Evolutionary conservation across 2,888 invertebrate species (phyloP).

Genomic region (Nudaria mundana): DNA sequence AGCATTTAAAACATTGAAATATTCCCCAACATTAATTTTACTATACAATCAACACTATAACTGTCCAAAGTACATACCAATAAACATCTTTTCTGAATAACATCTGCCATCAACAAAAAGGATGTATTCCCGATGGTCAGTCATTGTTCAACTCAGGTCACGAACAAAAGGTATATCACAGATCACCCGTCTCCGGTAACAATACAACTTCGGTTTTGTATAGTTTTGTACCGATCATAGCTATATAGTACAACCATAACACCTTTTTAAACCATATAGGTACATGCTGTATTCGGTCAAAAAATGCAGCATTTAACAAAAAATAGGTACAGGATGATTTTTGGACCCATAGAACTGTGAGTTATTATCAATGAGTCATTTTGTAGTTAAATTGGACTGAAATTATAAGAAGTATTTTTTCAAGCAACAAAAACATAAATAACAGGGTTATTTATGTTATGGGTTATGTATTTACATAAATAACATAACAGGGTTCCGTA

Average conservation of each 20-base stretch:
- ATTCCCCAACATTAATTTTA: slow-evolving; percentile 1
- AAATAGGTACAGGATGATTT: neutral
- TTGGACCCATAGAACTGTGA: no score
- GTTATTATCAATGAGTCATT: no score
- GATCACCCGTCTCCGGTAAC: slow-evolving; percentile 63
- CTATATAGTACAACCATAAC: slow-evolving; percentile 46
- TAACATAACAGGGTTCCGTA: no score
- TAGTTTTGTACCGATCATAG: slow-evolving; percentile 55
- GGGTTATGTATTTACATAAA: no score
- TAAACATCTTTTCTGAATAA: slow-evolving; percentile 63
- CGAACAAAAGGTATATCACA: slow-evolving; percentile 66
- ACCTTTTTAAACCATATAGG: slow-evolving; percentile 26
- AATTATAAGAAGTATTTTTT: no score
- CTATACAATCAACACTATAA: slow-evolving; percentile 2
- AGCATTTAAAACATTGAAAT: no score
- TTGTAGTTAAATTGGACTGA: no score
- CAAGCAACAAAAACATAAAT: no score
- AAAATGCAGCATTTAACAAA: neutral
- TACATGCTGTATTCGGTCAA: slow-evolving; percentile 17
- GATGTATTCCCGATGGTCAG: slow-evolving; percentile 67
- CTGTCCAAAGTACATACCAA: slow-evolving; percentile 42
- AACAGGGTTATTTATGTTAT: no score
- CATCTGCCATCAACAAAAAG: slow-evolving; percentile 68
- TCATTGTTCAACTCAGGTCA: slow-evolving; percentile 67
- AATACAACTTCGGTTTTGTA: slow-evolving; percentile 62